Evolutionary conservation across 2,113 vertebrate species (phyloP), one percentile per base, ranked within the genome.

Genomic region (Colinus virginianus): DNA sequence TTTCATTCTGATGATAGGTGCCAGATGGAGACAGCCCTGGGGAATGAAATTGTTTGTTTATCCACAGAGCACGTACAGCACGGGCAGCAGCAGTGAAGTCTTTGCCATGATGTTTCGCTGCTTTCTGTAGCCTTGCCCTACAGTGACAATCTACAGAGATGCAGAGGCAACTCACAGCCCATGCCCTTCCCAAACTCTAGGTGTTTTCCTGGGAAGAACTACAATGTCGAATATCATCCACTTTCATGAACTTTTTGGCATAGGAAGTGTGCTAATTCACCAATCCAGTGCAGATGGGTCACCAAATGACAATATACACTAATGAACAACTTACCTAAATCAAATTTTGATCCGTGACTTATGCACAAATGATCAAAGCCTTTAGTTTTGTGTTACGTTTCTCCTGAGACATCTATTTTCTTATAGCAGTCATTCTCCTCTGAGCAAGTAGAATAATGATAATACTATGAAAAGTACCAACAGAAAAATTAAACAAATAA

Each of bases 1-100:
- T 96, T 95, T 95, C 89, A 53, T 94, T 89, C 83, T 93, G 69
- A 68, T 93, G 95, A 94, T 96, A 84, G 93, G 88, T 96, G 88
- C 96, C 96, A 97, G 96, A 97, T 97, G 97, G 96, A 96, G 93
- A 86, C 49, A 63, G 92, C 96, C 96, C 93, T 95, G 69, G 95
- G 96, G 96, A 96, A 87, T 83, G 78, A 93, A 92, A 79, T 79
- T 97, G 93, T 97, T 97, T 97, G 94, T 97, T 96, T 96, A 96
- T 48, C 91, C 94, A 93, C 93, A 95, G 80, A 93, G 94, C 94
- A 94, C 58, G 51, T 93, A 94, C 88, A 93, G 80, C 91, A 78
- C 90, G 94, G 96, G 78, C 91, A 62, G 76, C 93, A 94, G 86
- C 90, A 86, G 85, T 56, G 81, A n/a, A 86, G 72, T 64, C 83